Percentiles rank a stretch among this genome's conserved stretches.
Conservation (phyloP, 2,113 vertebrate genomes). For the Dicaeum eximium region DNA sequence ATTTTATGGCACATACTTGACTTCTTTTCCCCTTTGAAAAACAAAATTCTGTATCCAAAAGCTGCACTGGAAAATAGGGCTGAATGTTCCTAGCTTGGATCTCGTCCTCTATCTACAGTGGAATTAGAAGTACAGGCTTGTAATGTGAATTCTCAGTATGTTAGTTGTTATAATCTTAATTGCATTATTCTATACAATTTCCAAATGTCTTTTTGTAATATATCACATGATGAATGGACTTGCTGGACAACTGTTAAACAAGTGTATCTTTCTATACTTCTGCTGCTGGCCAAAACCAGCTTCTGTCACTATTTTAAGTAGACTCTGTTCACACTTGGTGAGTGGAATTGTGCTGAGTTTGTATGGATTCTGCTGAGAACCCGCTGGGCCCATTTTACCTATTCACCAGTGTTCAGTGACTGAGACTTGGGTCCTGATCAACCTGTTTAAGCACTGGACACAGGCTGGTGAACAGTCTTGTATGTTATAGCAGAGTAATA, state of each 20-base stretch:
- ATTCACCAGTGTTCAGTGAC: neutral
- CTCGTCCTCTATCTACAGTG: neutral
- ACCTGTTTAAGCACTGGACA: neutral
- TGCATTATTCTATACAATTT: neutral
- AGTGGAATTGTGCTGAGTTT: neutral
- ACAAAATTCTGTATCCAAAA: neutral
- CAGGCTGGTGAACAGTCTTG: too few relatives aligned
- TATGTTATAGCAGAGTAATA: neutral
- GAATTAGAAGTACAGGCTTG: neutral
- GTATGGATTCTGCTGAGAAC: neutral
- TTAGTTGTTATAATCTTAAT: neutral
- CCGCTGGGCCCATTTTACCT: rapidly evolving
- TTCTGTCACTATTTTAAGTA: neutral
- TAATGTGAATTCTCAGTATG: neutral
- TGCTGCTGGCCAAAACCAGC: neutral
- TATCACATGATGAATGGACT: neutral
- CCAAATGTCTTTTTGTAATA: neutral
- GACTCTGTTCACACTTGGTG: neutral
- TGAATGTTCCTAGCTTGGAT: neutral
- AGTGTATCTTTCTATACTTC: neutral
- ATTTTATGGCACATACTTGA: neutral
- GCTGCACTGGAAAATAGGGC: neutral
- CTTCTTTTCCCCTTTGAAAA: neutral
- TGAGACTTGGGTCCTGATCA: neutral
- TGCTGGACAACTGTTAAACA: neutral